These are phyloP conservation scores for Merluccius polli DNA, from an alignment of 2,797 vertebrate genomes.

Conservation along the genomic window DNA sequence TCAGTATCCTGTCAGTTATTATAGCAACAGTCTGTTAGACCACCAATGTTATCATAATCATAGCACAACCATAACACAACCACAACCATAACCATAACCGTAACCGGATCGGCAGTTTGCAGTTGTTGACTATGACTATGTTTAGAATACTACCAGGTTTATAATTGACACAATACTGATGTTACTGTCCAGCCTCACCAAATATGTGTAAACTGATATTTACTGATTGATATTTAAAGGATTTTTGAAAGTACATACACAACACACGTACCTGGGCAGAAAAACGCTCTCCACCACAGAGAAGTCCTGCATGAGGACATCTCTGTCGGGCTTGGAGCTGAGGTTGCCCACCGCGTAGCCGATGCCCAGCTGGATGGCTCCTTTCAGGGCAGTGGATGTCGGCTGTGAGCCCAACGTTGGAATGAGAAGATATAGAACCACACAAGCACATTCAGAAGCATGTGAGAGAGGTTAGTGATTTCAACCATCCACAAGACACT, in stretches of 20 bases:
- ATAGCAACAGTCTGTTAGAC: background rate
- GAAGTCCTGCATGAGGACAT: slow-evolving; percentile 98
- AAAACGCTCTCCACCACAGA: slow-evolving; percentile 94
- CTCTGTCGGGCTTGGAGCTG: slow-evolving; percentile 92
- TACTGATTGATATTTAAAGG: background rate
- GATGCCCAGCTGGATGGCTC: slow-evolving; percentile 93
- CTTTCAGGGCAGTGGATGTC: slow-evolving; percentile 85
- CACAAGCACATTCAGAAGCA: background rate
- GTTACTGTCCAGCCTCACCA: too few relatives aligned
- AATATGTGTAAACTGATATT: too few relatives aligned
- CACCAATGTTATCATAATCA: background rate
- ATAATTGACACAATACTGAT: too few relatives aligned
- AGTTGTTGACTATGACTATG: too few relatives aligned
- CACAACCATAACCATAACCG: background rate
- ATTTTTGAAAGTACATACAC: background rate
- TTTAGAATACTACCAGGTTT: too few relatives aligned
- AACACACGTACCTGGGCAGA: slow-evolving; percentile 82
- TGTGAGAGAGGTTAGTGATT: background rate
- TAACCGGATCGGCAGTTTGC: too few relatives aligned
- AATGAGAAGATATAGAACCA: background rate
- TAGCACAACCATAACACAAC: background rate
- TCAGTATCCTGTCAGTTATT: background rate
- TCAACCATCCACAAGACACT: background rate
- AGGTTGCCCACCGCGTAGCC: slow-evolving; percentile 93
- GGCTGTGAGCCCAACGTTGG: slow-evolving; percentile 68